Evolutionary conservation across 2,113 vertebrate species (phyloP).

Genomic region (Aviceda subcristata): DNA sequence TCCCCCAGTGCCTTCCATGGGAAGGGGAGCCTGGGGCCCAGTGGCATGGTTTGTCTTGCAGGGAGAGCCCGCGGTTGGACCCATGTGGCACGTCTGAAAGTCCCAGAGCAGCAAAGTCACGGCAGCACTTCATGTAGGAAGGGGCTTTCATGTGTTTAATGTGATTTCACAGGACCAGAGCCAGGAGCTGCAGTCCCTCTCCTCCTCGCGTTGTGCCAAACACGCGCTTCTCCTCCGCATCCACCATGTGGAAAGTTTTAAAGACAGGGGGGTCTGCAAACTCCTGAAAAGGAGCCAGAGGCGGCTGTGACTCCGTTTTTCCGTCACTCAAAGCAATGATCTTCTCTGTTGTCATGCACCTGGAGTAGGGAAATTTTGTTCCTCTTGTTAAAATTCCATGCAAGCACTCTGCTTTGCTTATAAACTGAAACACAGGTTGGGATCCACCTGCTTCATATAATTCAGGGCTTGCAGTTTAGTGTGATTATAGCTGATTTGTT

Average conservation of each 20-base stretch:
- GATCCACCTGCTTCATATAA: constrained; percentile 40
- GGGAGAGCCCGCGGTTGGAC: neutral
- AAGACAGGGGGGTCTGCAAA: neutral
- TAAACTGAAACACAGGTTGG: constrained; percentile 2
- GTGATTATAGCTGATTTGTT: constrained; percentile 22
- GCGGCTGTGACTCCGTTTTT: neutral
- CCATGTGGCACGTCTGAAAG: neutral
- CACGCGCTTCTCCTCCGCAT: neutral
- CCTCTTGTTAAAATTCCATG: constrained; percentile 1
- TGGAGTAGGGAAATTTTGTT: neutral
- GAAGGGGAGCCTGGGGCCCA: neutral
- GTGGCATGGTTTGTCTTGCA: neutral
- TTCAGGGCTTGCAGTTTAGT: constrained; percentile 14
- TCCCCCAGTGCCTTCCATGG: neutral
- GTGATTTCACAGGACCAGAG: neutral
- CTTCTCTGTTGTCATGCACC: neutral
- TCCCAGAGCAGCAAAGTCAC: neutral
- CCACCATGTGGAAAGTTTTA: neutral
- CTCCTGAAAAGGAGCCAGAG: neutral
- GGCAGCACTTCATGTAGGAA: neutral
- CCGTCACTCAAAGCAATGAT: neutral
- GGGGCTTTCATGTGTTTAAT: neutral
- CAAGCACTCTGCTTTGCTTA: neutral
- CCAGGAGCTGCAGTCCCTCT: neutral
- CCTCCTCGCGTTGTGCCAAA: neutral